A percentile compares a stretch with the other conserved stretches of the same genome.
Conservation (phyloP, 2,888 invertebrate species). For the Gerosis bhagava region DNA sequence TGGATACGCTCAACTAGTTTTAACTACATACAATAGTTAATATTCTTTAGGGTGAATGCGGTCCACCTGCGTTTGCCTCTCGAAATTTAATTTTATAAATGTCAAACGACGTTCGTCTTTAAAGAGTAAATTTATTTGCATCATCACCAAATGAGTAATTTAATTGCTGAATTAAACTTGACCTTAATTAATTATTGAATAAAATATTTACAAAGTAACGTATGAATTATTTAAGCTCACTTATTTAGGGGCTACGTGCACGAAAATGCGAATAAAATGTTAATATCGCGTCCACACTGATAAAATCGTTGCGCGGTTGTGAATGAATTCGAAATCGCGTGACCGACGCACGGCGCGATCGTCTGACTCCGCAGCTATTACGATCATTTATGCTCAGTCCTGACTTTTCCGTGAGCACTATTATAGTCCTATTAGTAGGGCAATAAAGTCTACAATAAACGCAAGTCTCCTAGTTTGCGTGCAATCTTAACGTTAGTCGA, state of each 20-base stretch:
- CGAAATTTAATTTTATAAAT: too few relatives aligned
- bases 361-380: constrained; percentile 29
- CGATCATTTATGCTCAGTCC: constrained; percentile 23
- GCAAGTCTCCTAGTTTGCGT: constrained; percentile 20
- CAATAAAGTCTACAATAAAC: constrained; percentile 25
- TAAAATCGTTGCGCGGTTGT: constrained; percentile 22
- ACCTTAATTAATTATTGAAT: constrained; percentile 6
- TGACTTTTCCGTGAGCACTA: constrained; percentile 24
- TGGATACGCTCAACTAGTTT: too few relatives aligned
- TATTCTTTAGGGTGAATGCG: too few relatives aligned
- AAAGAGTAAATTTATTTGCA: too few relatives aligned
- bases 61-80: too few relatives aligned
- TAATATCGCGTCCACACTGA: constrained; percentile 18
- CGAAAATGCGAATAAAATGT: constrained; percentile 20
- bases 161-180: constrained; percentile 8
- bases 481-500: constrained; percentile 15
- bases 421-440: constrained; percentile 24
- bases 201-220: too few relatives aligned
- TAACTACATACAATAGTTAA: too few relatives aligned
- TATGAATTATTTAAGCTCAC: constrained; percentile 9
- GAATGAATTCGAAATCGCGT: constrained; percentile 36
- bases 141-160: constrained; percentile 17
- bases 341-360: constrained; percentile 33
- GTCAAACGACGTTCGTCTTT: too few relatives aligned
- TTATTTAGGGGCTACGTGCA: background rate